Percentiles rank a stretch among this genome's conserved stretches.
Conservation (phyloP, 2,888 invertebrate species). For the Orthosia gracilis region DNA sequence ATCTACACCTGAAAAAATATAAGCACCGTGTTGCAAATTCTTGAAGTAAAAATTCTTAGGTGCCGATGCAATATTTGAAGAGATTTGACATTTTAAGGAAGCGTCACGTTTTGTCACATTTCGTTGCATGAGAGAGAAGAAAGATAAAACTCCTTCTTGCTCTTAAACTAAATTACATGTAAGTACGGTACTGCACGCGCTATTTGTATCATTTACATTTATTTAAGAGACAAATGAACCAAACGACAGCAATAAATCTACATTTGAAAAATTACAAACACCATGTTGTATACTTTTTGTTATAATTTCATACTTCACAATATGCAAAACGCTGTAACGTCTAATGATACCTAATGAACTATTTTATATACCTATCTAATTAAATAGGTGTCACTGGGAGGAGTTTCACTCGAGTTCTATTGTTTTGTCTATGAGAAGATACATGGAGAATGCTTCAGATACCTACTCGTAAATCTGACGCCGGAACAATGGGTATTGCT, state of each 20-base stretch:
- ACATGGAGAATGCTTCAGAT: slow-evolving; percentile 6
- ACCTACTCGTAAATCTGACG: slow-evolving; percentile 13
- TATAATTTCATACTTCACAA: slow-evolving; percentile 30
- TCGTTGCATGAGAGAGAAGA: no score
- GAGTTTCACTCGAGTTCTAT: slow-evolving; percentile 35
- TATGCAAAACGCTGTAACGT: slow-evolving; percentile 35
- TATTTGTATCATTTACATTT: not conserved
- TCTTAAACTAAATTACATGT: no score
- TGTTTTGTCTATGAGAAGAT: slow-evolving; percentile 49
- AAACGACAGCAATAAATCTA: not conserved
- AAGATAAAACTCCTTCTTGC: no score
- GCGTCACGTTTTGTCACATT: no score
- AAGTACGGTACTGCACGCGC: no score
- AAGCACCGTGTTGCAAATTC: not conserved
- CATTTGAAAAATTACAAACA: not conserved
- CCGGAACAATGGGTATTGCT: slow-evolving; percentile 30
- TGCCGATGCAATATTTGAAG: no score
- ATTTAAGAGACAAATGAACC: not conserved
- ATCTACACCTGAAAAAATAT: not conserved
- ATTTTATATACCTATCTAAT: slow-evolving; percentile 31
- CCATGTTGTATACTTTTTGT: slow-evolving; percentile 6
- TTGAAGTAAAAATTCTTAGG: not conserved
- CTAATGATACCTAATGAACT: slow-evolving; percentile 48
- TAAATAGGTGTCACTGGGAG: slow-evolving; percentile 25
- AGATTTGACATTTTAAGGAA: no score